Base-by-base conservation (phyloP, 2,888 invertebrate genomes). In the Eupithecia inturbata region DNA sequence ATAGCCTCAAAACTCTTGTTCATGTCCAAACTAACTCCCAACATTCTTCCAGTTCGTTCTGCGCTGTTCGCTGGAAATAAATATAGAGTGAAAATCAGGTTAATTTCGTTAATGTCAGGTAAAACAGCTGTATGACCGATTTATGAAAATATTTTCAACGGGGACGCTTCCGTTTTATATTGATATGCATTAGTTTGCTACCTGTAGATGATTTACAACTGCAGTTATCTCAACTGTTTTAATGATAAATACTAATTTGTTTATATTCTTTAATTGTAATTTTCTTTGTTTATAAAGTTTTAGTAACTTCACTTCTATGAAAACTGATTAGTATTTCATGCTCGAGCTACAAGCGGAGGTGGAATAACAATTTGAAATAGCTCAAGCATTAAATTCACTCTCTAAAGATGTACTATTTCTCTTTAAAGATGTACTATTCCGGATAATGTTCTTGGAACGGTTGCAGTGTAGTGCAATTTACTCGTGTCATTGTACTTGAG, bases 341-440 rank as follows among this genome's bases (percentile, higher is more conserved):
- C 28, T 14, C 31, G 0, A 39, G 66, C 66, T 71, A 66, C 57
- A n/a, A 49, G 72, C 67, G 63, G 73, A 76, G 68, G 68, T 72
- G 69, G 74, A 78, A 76, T 75, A 80, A 78, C 76, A 78, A 78
- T 78, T 78, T 74, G 68, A 19, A 74, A 68, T 22, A 69, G 74
- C 70, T 76, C 64, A 33, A 75, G 70, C 76, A 72, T 75, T 53
- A 75, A 73, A 74, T 75, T 68, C 64, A 68, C 72, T 77, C 70
- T 76, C 67, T 74, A 36, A 33, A 64, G 63, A 64, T 64, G 63
- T 63, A 19, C 62, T 63, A 31, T 70, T 53, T 53, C 22, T 22
- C 49, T 53, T 53, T 53, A 72, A 67, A 72, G 68, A 73, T 66
- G 60, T 74, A 74, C 64, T 75, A 71, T 73, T 71, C 68, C 68